Conservation (phyloP, 2,113 vertebrate species). For the Python bivittatus region DNA sequence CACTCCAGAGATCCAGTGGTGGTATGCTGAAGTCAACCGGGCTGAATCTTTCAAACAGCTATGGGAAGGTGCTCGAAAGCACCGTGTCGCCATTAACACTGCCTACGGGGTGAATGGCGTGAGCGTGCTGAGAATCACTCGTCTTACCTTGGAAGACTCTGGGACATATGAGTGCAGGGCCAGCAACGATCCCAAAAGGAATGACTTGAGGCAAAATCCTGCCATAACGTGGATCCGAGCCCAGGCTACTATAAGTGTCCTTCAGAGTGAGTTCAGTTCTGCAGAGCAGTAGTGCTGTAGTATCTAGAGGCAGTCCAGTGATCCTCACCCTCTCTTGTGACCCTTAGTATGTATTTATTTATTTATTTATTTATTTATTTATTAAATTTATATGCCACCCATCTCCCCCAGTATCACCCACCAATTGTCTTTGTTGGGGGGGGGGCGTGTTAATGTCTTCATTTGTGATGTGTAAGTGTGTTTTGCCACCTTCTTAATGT, state of each 20-base stretch:
- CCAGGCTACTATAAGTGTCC: constrained; percentile 98
- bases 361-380: no score
- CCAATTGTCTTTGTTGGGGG: constrained; percentile 49
- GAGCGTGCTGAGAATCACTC: constrained; percentile 94
- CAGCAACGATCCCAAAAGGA: constrained; percentile 97
- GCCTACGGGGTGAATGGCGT: constrained; percentile 95
- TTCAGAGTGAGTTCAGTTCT: constrained; percentile 96
- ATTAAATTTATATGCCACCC: no score
- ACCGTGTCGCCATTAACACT: constrained; percentile 94
- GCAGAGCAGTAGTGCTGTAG: constrained; percentile 84
- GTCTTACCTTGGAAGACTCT: constrained; percentile 95
- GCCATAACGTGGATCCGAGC: constrained; percentile 98
- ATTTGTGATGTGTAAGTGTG: constrained; percentile 63
- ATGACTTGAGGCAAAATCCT: constrained; percentile 97
- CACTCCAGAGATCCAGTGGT: constrained; percentile 99
- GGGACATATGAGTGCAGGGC: constrained; percentile 99
- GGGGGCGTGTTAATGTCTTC: constrained; percentile 37
- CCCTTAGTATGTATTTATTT: no score
- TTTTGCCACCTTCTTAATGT: constrained; percentile 64
- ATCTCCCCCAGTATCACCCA: constrained; percentile 18
- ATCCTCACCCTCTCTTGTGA: constrained; percentile 51
- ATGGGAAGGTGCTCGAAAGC: constrained; percentile 95
- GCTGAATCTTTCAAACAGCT: constrained; percentile 99
- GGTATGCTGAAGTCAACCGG: constrained; percentile 97
- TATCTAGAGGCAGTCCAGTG: constrained; percentile 82